Evolutionary conservation across 2,888 invertebrate species (phyloP).

Genomic region (Serripes groenlandicus): DNA sequence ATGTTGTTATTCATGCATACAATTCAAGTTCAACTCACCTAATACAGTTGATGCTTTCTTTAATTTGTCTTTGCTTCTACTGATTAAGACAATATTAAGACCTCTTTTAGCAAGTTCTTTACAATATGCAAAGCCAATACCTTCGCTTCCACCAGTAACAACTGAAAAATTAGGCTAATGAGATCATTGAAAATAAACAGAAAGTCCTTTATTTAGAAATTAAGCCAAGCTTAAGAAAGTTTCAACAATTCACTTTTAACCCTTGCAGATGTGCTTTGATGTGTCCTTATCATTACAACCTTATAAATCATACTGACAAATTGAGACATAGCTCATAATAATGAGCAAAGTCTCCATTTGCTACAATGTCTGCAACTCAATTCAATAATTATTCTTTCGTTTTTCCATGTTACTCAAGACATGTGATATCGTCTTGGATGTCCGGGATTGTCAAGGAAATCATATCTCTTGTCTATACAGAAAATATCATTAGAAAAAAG

Average conservation of each 20-base stretch:
- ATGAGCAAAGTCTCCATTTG: background rate
- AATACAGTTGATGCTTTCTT: conserved; percentile 76
- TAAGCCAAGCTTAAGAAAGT: too few species aligned
- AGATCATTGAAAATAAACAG: too few species aligned
- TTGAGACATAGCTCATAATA: background rate
- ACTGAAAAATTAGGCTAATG: conserved; percentile 75
- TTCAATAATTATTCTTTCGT: too few species aligned
- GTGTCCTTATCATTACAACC: too few species aligned
- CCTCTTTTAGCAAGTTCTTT: conserved; percentile 84
- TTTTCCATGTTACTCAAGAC: too few species aligned
- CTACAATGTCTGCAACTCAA: background rate
- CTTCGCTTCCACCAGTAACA: conserved; percentile 86
- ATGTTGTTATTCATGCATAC: background rate
- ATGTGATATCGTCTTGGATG: too few species aligned
- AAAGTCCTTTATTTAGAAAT: too few species aligned
- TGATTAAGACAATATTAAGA: conserved; percentile 84
- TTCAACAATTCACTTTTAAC: too few species aligned
- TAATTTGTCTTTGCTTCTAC: conserved; percentile 80
- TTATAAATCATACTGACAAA: background rate
- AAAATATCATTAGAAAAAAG: too few species aligned
- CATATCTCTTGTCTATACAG: too few species aligned
- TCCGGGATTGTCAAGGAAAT: too few species aligned
- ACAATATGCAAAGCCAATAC: conserved; percentile 86
- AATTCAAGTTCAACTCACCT: conserved; percentile 64
- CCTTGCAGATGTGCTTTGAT: too few species aligned